Evolutionary conservation across 2,113 vertebrate genomes (phyloP), one percentile per base, ranked within the genome.

Genomic region (Halcyon senegalensis): DNA sequence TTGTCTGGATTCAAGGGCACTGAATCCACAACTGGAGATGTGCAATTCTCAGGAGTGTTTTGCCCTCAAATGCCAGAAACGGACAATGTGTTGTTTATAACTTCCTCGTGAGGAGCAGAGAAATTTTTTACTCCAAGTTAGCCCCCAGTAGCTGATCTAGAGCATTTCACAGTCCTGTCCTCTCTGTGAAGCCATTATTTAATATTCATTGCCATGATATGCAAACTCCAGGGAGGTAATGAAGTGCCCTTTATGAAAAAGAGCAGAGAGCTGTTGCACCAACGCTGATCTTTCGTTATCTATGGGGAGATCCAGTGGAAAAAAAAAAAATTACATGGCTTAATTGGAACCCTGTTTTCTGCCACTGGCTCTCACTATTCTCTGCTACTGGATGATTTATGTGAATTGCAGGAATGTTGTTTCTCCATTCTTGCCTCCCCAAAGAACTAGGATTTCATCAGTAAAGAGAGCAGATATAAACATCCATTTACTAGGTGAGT

Each of bases 311-410:
- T 74, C n/a, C 59, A 5, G 16, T 81, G 70, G 30, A 24, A 84
- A 62, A 27, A 84, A 27, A 84, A 64, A 39, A 44, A 53, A 13
- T 16, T 19, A 53, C 0, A 9, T 81, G 56, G 23, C 43, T 95
- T 89, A 91, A 94, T 78, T 91, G 46, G 66, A 91, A 87, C 84
- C 87, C 56, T 78, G 43, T 82, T 92, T 94, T 96, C 53, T 94
- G 60, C 88, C 66, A 75, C 63, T 43, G 76, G 9, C 43, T 84
- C 30, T 67, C 68, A 80, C 91, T 46, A 20, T 75, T 93, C 66
- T 89, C 64, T 87, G 69, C 72, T 79, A 14, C 48, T 87, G 60
- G 90, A 41, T 80, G 66, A 81, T 90, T 97, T 94, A 63, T 70
- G 59, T 68, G 55, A 33, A 48, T 72, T 10, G 1, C 37, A 53